These are phyloP conservation scores for Nomada lathburiana DNA, from an alignment of 2,888 invertebrate species.

Conservation along the genomic window DNA sequence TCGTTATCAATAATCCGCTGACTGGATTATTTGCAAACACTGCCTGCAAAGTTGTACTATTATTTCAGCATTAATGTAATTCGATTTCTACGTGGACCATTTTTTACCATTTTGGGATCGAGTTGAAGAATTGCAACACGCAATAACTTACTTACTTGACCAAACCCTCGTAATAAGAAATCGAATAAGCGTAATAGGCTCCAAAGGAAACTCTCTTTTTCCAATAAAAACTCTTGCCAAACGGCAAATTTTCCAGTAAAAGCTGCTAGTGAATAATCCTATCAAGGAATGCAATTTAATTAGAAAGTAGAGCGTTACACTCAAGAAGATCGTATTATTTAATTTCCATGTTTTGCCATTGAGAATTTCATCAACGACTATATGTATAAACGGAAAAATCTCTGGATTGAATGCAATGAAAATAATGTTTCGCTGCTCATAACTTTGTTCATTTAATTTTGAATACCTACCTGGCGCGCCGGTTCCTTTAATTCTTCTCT, in stretches of 20 bases:
- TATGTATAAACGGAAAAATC: no score
- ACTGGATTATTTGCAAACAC: slow-evolving; percentile 84
- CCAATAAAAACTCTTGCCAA: slow-evolving; percentile 73
- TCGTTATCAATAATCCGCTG: slow-evolving; percentile 82
- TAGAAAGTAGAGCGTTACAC: background rate
- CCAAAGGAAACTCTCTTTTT: slow-evolving; percentile 75
- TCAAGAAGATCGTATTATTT: background rate
- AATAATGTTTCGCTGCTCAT: background rate
- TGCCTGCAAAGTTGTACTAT: slow-evolving; percentile 75
- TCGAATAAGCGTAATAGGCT: slow-evolving; percentile 78
- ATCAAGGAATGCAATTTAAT: background rate
- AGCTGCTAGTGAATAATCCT: slow-evolving; percentile 73
- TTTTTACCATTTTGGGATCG: no score
- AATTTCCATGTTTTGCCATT: background rate
- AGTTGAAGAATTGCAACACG: background rate
- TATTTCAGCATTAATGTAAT: no score
- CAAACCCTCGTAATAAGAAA: slow-evolving; percentile 81
- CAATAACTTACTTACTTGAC: slow-evolving; percentile 74
- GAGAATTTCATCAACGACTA: background rate
- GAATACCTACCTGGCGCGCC: slow-evolving; percentile 34
- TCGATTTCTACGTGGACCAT: no score
- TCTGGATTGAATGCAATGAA: no score
- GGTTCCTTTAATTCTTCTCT: slow-evolving; percentile 12
- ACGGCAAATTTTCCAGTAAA: slow-evolving; percentile 80
- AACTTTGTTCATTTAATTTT: background rate